These are phyloP conservation scores for Hirtodrosophila cameraria DNA, from an alignment of 2,888 invertebrate species.

Conservation along the genomic window DNA sequence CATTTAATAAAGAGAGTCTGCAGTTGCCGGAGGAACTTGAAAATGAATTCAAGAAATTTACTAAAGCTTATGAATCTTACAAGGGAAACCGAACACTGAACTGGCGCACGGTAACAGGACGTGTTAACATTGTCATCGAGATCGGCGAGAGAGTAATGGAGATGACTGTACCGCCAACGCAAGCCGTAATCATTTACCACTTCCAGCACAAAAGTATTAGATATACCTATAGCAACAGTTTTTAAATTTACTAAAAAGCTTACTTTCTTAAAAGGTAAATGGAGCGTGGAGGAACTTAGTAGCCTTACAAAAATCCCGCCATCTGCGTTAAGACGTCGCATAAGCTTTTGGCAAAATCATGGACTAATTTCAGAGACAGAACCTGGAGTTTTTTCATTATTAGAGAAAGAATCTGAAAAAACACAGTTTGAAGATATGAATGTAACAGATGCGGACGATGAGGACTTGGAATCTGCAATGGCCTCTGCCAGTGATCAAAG, in stretches of 20 bases:
- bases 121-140: conserved; percentile 95
- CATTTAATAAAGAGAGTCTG: conserved; percentile 96
- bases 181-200: conserved; percentile 96
- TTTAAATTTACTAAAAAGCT: no score
- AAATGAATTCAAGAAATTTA: conserved; percentile 92
- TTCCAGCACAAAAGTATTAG: conserved; percentile 94
- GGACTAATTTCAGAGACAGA: conserved; percentile 92
- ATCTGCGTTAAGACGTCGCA: conserved; percentile 92
- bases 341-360: conserved; percentile 97
- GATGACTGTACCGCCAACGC: conserved; percentile 95
- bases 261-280: conserved; percentile 88
- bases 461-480: conserved; percentile 96
- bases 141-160: conserved; percentile 91
- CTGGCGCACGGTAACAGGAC: conserved; percentile 97
- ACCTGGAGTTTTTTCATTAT: conserved; percentile 89
- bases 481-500: conserved; percentile 97
- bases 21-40: conserved; percentile 93
- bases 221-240: no score
- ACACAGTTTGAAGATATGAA: conserved; percentile 86
- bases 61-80: conserved; percentile 94
- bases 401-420: conserved; percentile 88
- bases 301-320: conserved; percentile 94
- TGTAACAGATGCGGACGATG: conserved; percentile 90
- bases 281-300: conserved; percentile 94
- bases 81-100: conserved; percentile 96